These are phyloP conservation scores for Microtus obscurus DNA, from an alignment of 2,797 vertebrate species.

Conservation along the genomic window DNA sequence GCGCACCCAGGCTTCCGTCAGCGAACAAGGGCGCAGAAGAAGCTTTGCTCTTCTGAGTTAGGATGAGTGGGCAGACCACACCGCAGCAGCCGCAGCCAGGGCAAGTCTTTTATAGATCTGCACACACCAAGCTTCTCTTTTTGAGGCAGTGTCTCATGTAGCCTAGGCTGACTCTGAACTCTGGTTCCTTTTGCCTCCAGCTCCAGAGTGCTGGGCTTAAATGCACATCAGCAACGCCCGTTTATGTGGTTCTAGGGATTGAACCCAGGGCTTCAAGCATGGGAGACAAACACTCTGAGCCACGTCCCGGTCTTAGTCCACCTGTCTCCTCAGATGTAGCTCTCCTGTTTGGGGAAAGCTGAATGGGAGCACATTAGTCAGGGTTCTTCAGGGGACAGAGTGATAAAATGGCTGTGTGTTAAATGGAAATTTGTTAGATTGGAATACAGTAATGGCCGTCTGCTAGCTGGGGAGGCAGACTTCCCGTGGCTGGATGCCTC, in stretches of 20 bases:
- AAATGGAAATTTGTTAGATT: neutral
- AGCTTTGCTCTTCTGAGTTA: neutral
- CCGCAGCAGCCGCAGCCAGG: neutral
- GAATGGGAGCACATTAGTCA: neutral
- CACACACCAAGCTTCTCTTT: neutral
- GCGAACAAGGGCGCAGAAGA: neutral
- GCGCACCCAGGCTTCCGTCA: neutral
- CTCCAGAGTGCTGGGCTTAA: neutral
- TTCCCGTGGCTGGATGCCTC: neutral
- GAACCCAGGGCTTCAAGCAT: neutral
- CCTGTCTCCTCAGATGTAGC: neutral
- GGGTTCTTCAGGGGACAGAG: neutral
- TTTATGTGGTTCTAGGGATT: neutral
- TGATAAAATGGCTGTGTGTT: too few relatives aligned
- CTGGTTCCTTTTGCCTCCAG: neutral
- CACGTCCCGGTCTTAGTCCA: neutral
- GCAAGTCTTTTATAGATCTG: too few relatives aligned
- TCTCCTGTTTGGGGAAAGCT: neutral
- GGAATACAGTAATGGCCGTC: neutral
- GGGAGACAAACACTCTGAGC: neutral
- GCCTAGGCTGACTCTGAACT: neutral
- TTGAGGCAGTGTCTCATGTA: neutral
- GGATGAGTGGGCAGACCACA: neutral
- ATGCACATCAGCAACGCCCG: too few relatives aligned
- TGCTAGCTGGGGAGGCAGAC: neutral